Percentiles rank a stretch among this genome's conserved stretches.
phyloP scores from a whole-genome alignment of 2,797 vertebrate species.

The Urocyon cinereoargenteus region DNA sequence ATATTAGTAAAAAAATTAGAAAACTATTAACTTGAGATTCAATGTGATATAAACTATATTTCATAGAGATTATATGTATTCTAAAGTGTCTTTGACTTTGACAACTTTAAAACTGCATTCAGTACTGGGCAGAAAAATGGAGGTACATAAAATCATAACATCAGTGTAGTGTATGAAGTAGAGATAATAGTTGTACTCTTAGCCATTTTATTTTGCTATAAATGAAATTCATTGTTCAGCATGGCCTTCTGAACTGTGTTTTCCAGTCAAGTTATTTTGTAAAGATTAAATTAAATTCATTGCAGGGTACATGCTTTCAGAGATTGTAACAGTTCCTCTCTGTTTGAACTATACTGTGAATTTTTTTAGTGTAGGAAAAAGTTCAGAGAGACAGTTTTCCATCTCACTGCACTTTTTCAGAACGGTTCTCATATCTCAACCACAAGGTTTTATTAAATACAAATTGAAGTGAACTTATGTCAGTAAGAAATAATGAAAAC shows the following conservation, averaged over 20 bases:
- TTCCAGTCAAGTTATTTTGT: constrained; percentile 86
- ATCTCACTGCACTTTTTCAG: constrained; percentile 85
- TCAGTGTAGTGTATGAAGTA: constrained; percentile 59
- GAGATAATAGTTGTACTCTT: constrained; percentile 74
- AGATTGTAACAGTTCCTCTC: constrained; percentile 79
- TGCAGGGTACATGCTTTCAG: constrained; percentile 76
- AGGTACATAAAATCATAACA: constrained; percentile 78
- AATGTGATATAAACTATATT: constrained; percentile 70
- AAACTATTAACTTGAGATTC: constrained; percentile 54
- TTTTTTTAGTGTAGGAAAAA: constrained; percentile 77
- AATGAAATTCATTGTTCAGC: constrained; percentile 82
- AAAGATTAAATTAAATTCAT: constrained; percentile 87
- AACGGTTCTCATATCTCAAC: constrained; percentile 76
- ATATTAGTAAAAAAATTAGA: not conserved
- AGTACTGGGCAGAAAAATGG: constrained; percentile 72
- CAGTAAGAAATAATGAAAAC: constrained; percentile 84
- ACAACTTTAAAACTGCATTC: constrained; percentile 80
- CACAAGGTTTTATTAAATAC: constrained; percentile 81
- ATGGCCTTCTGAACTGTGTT: constrained; percentile 82
- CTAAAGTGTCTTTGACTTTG: constrained; percentile 81
- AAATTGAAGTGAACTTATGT: constrained; percentile 82
- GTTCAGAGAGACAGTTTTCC: constrained; percentile 86
- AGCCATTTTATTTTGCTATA: constrained; percentile 83
- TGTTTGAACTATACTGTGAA: constrained; percentile 80
- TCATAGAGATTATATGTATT: constrained; percentile 73